Evolutionary conservation across 1,140 invertebrate genomes (phyloP), one percentile per base, ranked within the genome.

Genomic region (Phocides pigmalion): DNA sequence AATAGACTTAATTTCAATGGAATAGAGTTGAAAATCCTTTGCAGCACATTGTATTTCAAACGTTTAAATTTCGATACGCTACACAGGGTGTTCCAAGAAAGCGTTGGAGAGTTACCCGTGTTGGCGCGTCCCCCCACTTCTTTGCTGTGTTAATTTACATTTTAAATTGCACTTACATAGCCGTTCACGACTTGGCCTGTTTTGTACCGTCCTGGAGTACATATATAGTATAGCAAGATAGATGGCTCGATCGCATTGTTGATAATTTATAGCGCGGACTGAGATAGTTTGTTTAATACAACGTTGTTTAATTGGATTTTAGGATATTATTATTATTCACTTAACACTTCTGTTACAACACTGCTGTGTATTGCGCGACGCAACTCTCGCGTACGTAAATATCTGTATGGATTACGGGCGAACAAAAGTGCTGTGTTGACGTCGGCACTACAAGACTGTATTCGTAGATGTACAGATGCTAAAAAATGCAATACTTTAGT

Each of bases 81-180:
- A 78, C 78, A 86, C 74, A 84, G 84, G 73, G 72, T 81, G 84
- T 67, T 75, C 59, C 53, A 84, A 87, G 81, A 84, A 72, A 81
- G 81, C 79, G 82, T 82, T 75, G 79, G 84, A 72, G 82, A 76
- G 77, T 75, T 77, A 66, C 71, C 66, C 79, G 77, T 58, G 77
- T 58, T 79, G 78, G 72, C 71, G 70, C 64, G 44, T 42, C 72
- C 74, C 82, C 85, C 76, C 72, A 81, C 81, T 90, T 90, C 88
- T 90, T 90, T 89, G 84, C 82, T 77, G 78, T 82, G 88, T 90
- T 89, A 90, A 90, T 90, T 90, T 90, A 90, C 87, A 90, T 90
- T 90, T 90, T 90, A 89, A 90, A 90, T 89, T 90, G 87, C 88
- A 89, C 88, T 90, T 89, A 88, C 87, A 89, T 90, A 84, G 87